Percentiles rank a stretch among this genome's conserved stretches.
phyloP scores from a whole-genome alignment of 2,888 invertebrate genomes.

The Parnassius glacialis region DNA sequence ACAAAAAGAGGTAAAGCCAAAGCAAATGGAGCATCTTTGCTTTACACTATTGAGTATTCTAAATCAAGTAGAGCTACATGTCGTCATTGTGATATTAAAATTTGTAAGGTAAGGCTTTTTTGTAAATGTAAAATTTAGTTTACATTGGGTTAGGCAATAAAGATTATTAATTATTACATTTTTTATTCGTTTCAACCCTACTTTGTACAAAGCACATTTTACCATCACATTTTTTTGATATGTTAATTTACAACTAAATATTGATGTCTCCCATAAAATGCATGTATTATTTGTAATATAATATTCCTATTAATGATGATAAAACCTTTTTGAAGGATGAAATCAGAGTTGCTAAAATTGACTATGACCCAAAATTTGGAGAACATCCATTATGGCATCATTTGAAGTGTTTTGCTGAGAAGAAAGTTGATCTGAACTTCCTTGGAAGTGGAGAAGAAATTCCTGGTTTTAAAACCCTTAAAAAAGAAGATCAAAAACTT shows the following conservation, averaged over 20 bases:
- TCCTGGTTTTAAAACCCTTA: conserved; percentile 87
- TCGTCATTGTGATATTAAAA: conserved; percentile 91
- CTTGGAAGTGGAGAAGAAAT: conserved; percentile 86
- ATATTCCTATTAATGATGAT: conserved; percentile 2
- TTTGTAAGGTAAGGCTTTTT: conserved; percentile 83
- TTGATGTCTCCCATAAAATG: too few relatives aligned
- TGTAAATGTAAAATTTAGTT: too few relatives aligned
- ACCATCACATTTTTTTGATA: too few relatives aligned
- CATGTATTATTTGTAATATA: too few relatives aligned
- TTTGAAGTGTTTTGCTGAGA: conserved; percentile 91
- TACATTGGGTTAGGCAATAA: too few relatives aligned
- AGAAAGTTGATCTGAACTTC: conserved; percentile 86
- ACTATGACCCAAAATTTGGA: conserved; percentile 90
- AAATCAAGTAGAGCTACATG: conserved; percentile 91
- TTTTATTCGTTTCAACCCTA: too few relatives aligned
- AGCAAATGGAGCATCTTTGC: conserved; percentile 44
- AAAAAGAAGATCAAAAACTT: conserved; percentile 84
- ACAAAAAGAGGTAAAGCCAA: conserved; percentile 66
- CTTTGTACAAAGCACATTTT: too few relatives aligned
- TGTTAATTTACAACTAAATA: too few relatives aligned
- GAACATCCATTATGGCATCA: conserved; percentile 95
- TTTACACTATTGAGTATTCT: conserved; percentile 89
- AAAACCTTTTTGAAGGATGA: conserved; percentile 75
- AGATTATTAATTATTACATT: too few relatives aligned
- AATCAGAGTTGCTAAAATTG: conserved; percentile 90